Conservation (phyloP, 1,140 invertebrate species). For the Cydia amplana region DNA sequence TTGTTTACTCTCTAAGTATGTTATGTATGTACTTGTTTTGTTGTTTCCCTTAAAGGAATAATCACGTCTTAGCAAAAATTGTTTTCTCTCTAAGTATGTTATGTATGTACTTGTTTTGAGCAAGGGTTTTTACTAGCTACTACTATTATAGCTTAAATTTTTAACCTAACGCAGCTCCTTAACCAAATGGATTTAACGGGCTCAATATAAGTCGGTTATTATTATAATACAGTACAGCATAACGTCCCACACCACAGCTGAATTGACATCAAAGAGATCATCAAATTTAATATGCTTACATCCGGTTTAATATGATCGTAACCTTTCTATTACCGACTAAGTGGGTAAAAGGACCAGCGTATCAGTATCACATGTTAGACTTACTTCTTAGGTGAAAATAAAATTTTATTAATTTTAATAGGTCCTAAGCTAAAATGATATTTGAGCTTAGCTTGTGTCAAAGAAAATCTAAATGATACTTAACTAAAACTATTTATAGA, state of each 20-base stretch:
- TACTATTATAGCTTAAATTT: neutral
- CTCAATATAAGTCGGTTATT: neutral
- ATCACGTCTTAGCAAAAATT: too few relatives aligned
- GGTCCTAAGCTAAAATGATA: too few relatives aligned
- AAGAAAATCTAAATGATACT: neutral
- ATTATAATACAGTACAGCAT: neutral
- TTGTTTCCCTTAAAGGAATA: neutral
- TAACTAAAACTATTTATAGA: too few relatives aligned
- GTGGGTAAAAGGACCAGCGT: neutral
- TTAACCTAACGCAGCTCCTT: neutral
- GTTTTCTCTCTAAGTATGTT: too few relatives aligned
- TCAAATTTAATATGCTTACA: conserved; percentile 13
- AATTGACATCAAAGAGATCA: neutral
- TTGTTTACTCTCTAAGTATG: too few relatives aligned
- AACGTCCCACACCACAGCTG: neutral
- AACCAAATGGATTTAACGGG: neutral
- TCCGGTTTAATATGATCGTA: neutral
- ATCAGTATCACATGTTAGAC: neutral
- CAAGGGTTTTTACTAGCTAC: too few relatives aligned
- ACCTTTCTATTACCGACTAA: neutral
- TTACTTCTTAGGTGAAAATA: too few relatives aligned
- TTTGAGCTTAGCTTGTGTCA: too few relatives aligned
- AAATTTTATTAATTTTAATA: neutral
- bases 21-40: too few relatives aligned
- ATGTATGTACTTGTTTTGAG: too few relatives aligned